phyloP scores from a whole-genome alignment of 2,888 invertebrate genomes.

The Apamea anceps region DNA sequence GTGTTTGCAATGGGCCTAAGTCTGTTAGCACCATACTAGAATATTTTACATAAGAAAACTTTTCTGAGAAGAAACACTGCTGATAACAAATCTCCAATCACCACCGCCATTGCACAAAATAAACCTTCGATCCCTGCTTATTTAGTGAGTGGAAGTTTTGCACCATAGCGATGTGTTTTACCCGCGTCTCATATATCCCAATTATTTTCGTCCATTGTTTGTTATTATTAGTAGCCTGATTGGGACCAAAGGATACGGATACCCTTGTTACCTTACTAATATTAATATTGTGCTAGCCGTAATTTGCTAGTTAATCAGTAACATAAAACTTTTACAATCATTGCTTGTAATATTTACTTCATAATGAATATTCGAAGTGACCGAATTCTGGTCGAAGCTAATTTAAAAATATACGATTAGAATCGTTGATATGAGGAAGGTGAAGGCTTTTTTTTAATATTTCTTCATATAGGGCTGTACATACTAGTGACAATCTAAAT shows the following conservation, averaged over 20 bases:
- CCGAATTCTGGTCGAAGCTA: no score
- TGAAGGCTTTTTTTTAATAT: background rate
- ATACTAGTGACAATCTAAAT: background rate
- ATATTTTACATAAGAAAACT: background rate
- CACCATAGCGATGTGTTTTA: conserved; percentile 61
- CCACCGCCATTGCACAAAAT: background rate
- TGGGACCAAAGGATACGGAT: conserved; percentile 32
- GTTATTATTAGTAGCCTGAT: conserved; percentile 46
- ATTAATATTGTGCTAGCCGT: background rate
- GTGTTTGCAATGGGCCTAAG: background rate
- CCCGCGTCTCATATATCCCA: conserved; percentile 56
- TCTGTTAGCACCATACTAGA: background rate
- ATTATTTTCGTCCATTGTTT: conserved; percentile 62
- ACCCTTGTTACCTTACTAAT: conserved; percentile 26
- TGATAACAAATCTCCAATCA: background rate
- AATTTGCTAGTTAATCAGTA: background rate
- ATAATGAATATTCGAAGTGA: background rate
- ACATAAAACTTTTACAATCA: background rate
- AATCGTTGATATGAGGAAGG: background rate
- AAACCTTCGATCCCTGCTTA: conserved; percentile 15
- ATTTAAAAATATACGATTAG: background rate
- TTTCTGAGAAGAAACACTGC: background rate
- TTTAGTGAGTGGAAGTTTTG: conserved; percentile 32
- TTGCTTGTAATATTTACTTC: background rate
- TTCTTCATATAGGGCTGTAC: background rate